phyloP scores from a whole-genome alignment of 2,888 invertebrate species.

The Eristalis intricaria region DNA sequence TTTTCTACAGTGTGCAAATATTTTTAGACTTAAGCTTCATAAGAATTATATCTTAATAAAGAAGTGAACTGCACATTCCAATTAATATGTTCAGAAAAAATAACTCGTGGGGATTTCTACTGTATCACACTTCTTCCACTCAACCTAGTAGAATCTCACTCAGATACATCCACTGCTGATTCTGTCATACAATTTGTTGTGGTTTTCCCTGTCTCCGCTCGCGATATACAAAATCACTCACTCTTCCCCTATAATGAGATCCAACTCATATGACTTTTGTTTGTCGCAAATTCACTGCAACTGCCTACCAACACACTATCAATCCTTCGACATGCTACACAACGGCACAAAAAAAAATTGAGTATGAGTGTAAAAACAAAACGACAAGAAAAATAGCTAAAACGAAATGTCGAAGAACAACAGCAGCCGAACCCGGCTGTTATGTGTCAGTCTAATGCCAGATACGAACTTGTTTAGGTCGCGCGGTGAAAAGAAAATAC shows the following conservation, averaged over 20 bases:
- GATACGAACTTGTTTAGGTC: conserved; percentile 80
- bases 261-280: conserved; percentile 46
- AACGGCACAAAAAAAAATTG: not conserved
- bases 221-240: conserved; percentile 6
- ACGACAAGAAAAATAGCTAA: not conserved
- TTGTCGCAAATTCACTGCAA: conserved; percentile 48
- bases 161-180: not conserved
- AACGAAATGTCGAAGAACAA: conserved; percentile 48
- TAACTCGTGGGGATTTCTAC: no score
- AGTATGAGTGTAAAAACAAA: conserved; percentile 51
- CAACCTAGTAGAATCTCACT: not conserved
- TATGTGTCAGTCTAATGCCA: conserved; percentile 80
- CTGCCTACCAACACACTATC: conserved; percentile 42
- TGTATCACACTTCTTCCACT: not conserved
- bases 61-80: no score
- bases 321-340: not conserved
- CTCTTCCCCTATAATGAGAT: conserved; percentile 23
- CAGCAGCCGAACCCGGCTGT: conserved; percentile 68
- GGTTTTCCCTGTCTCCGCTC: not conserved
- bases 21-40: no score
- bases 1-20: no score
- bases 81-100: no score
- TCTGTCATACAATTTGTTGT: not conserved
- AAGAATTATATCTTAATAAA: no score
- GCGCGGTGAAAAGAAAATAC: conserved; percentile 77